These are phyloP conservation scores for Netelia virgata DNA, from an alignment of 2,888 invertebrate species.

Conservation along the genomic window DNA sequence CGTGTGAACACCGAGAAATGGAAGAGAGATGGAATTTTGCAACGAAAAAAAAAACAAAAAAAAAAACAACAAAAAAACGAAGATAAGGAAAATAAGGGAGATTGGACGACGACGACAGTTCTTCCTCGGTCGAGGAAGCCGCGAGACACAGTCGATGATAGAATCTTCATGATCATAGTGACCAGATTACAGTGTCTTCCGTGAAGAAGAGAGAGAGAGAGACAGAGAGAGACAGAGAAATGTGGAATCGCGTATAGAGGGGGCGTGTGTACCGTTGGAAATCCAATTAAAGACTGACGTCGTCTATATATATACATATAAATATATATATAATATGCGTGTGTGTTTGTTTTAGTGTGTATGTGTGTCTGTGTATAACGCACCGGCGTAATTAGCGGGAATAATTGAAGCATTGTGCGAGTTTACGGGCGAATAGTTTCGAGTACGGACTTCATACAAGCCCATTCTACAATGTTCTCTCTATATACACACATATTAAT, in stretches of 20 bases:
- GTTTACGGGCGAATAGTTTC: constrained; percentile 22
- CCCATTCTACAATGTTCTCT: background rate
- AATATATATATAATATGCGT: too few species aligned
- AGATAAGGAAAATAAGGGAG: background rate
- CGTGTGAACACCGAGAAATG: background rate
- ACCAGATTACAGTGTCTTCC: background rate
- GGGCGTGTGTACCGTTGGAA: constrained; percentile 62
- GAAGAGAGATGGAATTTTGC: background rate
- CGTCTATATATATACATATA: constrained; percentile 43
- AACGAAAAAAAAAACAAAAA: background rate
- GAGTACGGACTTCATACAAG: background rate
- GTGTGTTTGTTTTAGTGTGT: too few species aligned
- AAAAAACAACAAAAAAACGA: background rate
- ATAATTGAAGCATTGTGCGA: constrained; percentile 75
- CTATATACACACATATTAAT: background rate
- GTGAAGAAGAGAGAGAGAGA: background rate
- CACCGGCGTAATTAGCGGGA: constrained; percentile 71
- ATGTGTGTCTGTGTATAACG: background rate
- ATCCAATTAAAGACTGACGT: constrained; percentile 69
- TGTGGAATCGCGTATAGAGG: constrained; percentile 50
- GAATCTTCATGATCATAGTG: background rate
- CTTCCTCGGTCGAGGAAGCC: too few species aligned
- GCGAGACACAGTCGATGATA: background rate
- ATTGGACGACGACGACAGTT: background rate
- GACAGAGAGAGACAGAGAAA: constrained; percentile 50